Base-by-base conservation (phyloP, 2,888 invertebrate species). In the Cantharis lateralis region DNA sequence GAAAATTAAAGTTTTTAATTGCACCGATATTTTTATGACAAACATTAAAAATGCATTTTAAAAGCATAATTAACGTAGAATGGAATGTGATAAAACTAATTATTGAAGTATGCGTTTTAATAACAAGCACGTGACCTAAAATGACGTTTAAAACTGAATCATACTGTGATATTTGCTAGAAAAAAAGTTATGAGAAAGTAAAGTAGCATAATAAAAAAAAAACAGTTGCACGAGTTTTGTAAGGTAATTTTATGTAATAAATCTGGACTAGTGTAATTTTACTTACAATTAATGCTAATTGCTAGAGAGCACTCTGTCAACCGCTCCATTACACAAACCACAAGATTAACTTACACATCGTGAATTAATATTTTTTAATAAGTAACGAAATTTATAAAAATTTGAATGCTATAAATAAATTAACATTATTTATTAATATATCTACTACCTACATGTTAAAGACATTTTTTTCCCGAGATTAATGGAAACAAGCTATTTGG, bases 261-360 rank as follows among this genome's bases (percentile, higher is more conserved):
- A 74, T 62, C 69, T 26, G 69, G 26, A 73, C 16, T 74, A 61
- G 64, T 66, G 64, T 66, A 66, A 66, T 66, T 66, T 74, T 70
- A 32, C 70, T 32, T 48, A 61, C 48, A 48, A 48, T 48, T 48
- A 48, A 15, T 74, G 62, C 24, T 62, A 28, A 18, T 68, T 61
- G 61, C 32, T 72, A 72, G 69, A 76, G 72, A 69, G 76, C 72
- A 66, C 72, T 76, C 76, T 76, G 72, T 72, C 70, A 72, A 48
- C 48, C 48, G 48, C 48, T 48, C 64, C 76, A 26, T 62, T 64
- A 70, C 28, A 62, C 26, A 72, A 72, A 76, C 76, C 76, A 61
- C 76, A 72, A 72, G 68, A 68, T 70, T 64, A 18, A n/a, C 48
- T 16, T 62, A 68, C 71, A 16, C 63, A 24, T 70, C 71, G 68